Base-by-base conservation (phyloP, 2,797 vertebrate genomes). In the Hippopotamyrus pictus region DNA sequence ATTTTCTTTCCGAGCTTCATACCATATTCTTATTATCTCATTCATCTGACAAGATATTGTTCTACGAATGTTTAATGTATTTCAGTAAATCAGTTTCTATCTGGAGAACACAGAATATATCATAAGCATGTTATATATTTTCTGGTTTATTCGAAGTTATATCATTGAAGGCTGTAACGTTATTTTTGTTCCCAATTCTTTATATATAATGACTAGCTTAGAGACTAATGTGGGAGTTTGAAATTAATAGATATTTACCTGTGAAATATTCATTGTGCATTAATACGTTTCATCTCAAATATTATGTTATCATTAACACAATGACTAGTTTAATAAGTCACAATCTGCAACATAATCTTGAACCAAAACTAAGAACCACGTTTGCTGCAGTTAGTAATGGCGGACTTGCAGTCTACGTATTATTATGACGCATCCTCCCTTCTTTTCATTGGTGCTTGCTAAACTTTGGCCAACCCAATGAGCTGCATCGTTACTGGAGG, bases 391-490 rank as follows among this genome's bases (percentile, higher is more conserved):
- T 44, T 46, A 82, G 76, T n/a, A 82, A 82, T 82, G 76, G 41
- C 76, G 76, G 69, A 44, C 41, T 82, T 8, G 41, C 76, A 22
- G 41, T 41, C 19, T 46, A 86, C 84, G 48, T 54, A n/a, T 33
- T 86, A 29, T 86, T 17, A 86, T 59, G 53, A 87, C 86, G 86
- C 17, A 22, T 46, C 41, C 76, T n/a, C 76, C 76, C 41, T 22
- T 86, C 7, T 12, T 82, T 46, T 82, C 46, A 89, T 89, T 89
- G 89, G 89, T 44, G 84, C 51, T 54, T 87, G 29, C 5, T 12
- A 79, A 85, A 82, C 17, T 57, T 54, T 4, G 29, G 73, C 5
- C 14, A 85, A 25, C 89, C 89, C 76, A 90, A 90, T 88, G 69
- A 41, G 3, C 54, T 83, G 44, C 41, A 3, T 41, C 46, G 76